Evolutionary conservation across 2,113 vertebrate genomes (phyloP), one percentile per base, ranked within the genome.

Genomic region (Parus major): DNA sequence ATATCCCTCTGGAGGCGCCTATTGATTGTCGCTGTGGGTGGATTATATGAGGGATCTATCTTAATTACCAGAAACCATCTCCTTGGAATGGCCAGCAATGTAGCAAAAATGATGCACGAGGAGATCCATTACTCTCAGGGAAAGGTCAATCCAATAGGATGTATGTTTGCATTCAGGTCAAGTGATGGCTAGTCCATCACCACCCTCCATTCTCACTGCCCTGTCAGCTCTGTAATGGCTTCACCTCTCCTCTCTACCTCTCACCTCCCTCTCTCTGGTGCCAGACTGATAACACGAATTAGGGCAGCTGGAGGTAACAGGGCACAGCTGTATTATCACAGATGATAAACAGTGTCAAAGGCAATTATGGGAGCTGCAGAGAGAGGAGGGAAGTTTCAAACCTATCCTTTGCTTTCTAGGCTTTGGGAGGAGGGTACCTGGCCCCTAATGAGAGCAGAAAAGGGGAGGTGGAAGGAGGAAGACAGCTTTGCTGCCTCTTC

Each of bases 101-200:
- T 64, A 86, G 88, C 85, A 88, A 61, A 80, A 82, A 90, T 17
- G 69, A 96, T 92, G 91, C 95, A 79, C 15, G 3, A 64, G 91
- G 86, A 88, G 83, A 95, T 97, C 94, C 93, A 97, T 97, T 97
- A 97, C 95, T 98, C 92, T 97, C 92, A 69, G 73, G 76, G 86
- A 98, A 98, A 98, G 97, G 97, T 98, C 97, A 97, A 96, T 97
- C 89, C 97, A 14, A 97, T 97, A 97, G 94, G 84, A 95, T 94
- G 79, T 86, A 95, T 93, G 87, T 97, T 95, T 96, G 91, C 41
- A 23, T 90, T 93, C 90, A 95, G 96, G 97, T 96, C 96, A 94
- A 89, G 89, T 95, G 91, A 95, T 75, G 70, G 96, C 95, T 89
- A 82, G 94, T 98, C 93, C 91, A 95, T 98, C 96, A 95, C 93